Percentiles rank a stretch among this genome's conserved stretches.
These are phyloP conservation scores for Marisa cornuarietis DNA, from an alignment of 1,140 invertebrate genomes.

Conservation along the genomic window DNA sequence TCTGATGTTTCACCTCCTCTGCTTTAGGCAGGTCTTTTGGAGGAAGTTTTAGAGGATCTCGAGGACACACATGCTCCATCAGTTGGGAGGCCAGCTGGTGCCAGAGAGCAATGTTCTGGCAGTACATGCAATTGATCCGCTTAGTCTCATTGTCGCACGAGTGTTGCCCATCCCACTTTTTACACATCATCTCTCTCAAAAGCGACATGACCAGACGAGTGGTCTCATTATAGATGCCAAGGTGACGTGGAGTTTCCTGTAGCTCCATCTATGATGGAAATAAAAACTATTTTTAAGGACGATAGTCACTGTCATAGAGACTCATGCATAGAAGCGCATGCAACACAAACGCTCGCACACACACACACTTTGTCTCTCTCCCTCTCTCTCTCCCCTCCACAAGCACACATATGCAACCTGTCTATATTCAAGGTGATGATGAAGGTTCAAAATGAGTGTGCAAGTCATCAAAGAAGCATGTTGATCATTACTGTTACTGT, in stretches of 20 bases:
- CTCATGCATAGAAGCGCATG: no score
- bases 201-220: conserved; percentile 81
- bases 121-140: conserved; percentile 83
- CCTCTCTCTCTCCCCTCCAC: no score
- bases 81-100: conserved; percentile 87
- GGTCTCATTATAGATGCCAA: conserved; percentile 79
- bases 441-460: no score
- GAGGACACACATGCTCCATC: conserved; percentile 77
- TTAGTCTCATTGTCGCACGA: conserved; percentile 71
- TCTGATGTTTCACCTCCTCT: conserved; percentile 51
- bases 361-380: no score
- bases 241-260: conserved; percentile 87
- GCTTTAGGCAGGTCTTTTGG: conserved; percentile 61
- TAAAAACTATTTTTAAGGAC: not conserved
- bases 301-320: no score
- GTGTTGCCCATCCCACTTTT: conserved; percentile 79
- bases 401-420: no score
- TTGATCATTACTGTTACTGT: no score
- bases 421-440: no score
- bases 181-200: conserved; percentile 83
- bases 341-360: no score
- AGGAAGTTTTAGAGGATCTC: conserved; percentile 60
- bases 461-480: no score
- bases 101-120: conserved; percentile 92
- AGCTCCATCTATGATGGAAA: conserved; percentile 81